Evolutionary conservation across 2,797 vertebrate genomes (phyloP).

Genomic region (Chloroceryle amazona): DNA sequence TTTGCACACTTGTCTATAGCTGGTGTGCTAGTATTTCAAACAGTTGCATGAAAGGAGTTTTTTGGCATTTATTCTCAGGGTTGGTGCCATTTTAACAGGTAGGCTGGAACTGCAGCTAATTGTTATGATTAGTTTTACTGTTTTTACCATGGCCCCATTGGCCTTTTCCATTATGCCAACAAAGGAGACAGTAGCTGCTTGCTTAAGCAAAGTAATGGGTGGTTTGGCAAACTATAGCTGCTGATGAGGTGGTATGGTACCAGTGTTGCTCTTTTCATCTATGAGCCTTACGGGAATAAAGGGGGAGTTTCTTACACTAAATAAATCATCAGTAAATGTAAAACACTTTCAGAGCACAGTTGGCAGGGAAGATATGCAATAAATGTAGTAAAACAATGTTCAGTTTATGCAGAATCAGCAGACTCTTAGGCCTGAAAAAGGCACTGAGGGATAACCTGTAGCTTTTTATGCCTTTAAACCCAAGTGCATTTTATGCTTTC

Average conservation of each 20-base stretch:
- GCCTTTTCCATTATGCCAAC: not conserved
- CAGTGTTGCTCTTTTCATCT: not conserved
- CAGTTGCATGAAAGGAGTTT: not conserved
- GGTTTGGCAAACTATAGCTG: not conserved
- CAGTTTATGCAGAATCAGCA: not conserved
- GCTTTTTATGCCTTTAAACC: not conserved
- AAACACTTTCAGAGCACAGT: not conserved
- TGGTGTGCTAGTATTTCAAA: not conserved
- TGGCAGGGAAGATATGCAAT: fast-evolving
- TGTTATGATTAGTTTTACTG: not conserved
- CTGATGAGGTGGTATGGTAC: not conserved
- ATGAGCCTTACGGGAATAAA: not conserved
- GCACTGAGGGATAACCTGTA: not conserved
- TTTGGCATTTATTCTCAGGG: not conserved
- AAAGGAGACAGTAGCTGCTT: not conserved
- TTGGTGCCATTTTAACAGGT: not conserved
- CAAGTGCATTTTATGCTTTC: not conserved
- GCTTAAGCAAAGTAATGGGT: not conserved
- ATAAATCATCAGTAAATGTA: too few species aligned
- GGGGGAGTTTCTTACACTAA: not conserved
- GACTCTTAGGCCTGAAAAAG: not conserved
- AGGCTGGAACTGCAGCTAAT: not conserved
- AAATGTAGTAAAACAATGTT: not conserved
- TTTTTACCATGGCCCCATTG: not conserved
- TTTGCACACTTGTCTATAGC: fast-evolving